Evolutionary conservation across 2,888 invertebrate species (phyloP), one percentile per base, ranked within the genome.

Genomic region (Drosophila peninsularis): DNA sequence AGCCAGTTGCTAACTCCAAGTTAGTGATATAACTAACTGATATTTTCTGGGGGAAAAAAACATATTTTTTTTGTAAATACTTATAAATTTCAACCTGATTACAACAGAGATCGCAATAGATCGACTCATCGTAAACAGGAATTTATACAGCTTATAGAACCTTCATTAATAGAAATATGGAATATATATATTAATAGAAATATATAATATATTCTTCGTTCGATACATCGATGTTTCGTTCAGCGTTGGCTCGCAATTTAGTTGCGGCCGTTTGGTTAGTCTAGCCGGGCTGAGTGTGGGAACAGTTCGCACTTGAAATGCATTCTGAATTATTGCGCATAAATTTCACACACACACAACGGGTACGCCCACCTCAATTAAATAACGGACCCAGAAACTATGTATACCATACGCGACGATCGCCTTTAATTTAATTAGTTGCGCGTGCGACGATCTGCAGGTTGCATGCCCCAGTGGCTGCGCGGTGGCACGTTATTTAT

Each of bases 391-490:
- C 45, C 54, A 52, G 44, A 60, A 70, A 64, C 57, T 61, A 72
- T 65, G 50, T 39, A 56, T 10, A 30, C 54, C 53, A 53, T 11
- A 57, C 65, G 66, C 50, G 49, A 34, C 73, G 88, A 83, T 78
- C 71, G 88, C 67, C 71, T 86, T 85, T 90, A 88, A 88, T 85
- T 90, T 88, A 89, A 90, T 88, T 90, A 90, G 87, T 68, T 83
- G 83, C 81, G 84, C 87, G 84, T 85, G 86, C 75, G 71, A 71
- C 71, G 57, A 21, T 65, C 73, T 67, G 64, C 81, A 85, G 78
- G 82, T 81, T 73, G 73, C 72, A 89, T 89, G 82, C 65, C 58
- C 64, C 68, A 68, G 64, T 73, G 63, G 65, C 56, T 64, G 66
- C 56, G 69, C 67, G 69, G 64, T 49, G 64, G 79, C 70, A 62